Evolutionary conservation across 1,140 invertebrate species (phyloP), one percentile per base, ranked within the genome.

Genomic region (Akabosia matsudoensis): DNA sequence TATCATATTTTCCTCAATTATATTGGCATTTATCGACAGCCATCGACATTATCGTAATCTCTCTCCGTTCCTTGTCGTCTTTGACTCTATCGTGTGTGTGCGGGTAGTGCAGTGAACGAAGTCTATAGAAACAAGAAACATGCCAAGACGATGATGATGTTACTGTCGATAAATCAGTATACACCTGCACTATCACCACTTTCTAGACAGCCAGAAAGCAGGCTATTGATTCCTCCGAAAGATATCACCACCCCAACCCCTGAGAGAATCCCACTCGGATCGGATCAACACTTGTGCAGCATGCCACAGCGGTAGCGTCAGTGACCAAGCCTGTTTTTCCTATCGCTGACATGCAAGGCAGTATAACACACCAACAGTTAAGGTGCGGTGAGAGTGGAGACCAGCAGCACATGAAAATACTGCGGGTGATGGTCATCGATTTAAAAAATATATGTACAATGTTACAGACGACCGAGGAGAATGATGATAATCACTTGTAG

Each of bases 401-500:
- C 37, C 37, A 45, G 37, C 37, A 45, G 37, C 37, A 45, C n/a
- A n/a, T n/a, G n/a, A n/a, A n/a, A n/a, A n/a, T n/a, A n/a, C n/a
- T n/a, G n/a, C n/a, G n/a, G n/a, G n/a, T n/a, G 37, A 45, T 45
- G 37, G 18, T 18, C 37, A 45, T 45, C 37, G 37, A 45, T 18
- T 45, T 45, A n/a, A n/a, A n/a, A n/a, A n/a, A n/a, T n/a, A n/a
- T n/a, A n/a, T 45, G 7, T 45, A 10, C 54, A 22, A 24, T 24
- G 54, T 7, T n/a, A 4, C 4, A 7, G 7, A 61, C 54, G 61
- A 67, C 28, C n/a, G n/a, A n/a, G n/a, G 61, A 30, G 61, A 67
- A 67, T 67, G 61, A 67, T 67, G 61, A 67, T 67, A 67, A 67
- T 67, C 61, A 31, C 61, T 67, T 30, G 61, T 67, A 13, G 16